A percentile compares a stretch with the other conserved stretches of the same genome.
Conservation (phyloP, 2,888 invertebrate genomes). For the Ganaspis brasiliensis region DNA sequence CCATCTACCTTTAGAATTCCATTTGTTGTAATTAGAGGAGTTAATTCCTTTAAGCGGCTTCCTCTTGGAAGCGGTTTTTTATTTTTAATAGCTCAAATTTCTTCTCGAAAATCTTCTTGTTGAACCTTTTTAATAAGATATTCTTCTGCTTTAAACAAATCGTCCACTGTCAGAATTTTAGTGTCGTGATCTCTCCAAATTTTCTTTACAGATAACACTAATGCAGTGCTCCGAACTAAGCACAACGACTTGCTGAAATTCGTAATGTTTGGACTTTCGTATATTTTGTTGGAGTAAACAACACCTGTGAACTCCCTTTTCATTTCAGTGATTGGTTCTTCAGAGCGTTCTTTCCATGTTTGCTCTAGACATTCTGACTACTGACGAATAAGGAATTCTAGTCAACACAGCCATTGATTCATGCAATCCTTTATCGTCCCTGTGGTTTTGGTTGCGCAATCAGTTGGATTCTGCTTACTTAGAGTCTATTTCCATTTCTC, state of each 20-base stretch:
- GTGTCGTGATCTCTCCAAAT: too few species aligned
- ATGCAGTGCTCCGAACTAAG: constrained; percentile 28
- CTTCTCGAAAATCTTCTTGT: too few species aligned
- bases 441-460: constrained; percentile 58
- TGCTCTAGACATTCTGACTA: too few species aligned
- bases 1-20: too few species aligned
- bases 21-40: too few species aligned
- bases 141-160: too few species aligned
- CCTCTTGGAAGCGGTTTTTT: too few species aligned
- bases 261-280: neutral
- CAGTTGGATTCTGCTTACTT: constrained; percentile 60
- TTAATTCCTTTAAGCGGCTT: too few species aligned
- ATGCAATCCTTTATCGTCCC: constrained; percentile 6
- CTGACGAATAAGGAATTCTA: constrained; percentile 51
- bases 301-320: neutral
- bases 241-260: constrained; percentile 31
- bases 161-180: too few species aligned
- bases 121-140: too few species aligned
- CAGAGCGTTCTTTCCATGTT: too few species aligned
- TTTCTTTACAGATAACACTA: neutral
- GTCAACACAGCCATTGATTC: constrained; percentile 50
- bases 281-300: neutral
- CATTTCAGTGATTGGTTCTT: neutral
- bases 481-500: constrained; percentile 68
- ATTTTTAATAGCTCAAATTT: too few species aligned